These are phyloP conservation scores for Thunnus maccoyii DNA, from an alignment of 2,113 vertebrate species.

Conservation along the genomic window DNA sequence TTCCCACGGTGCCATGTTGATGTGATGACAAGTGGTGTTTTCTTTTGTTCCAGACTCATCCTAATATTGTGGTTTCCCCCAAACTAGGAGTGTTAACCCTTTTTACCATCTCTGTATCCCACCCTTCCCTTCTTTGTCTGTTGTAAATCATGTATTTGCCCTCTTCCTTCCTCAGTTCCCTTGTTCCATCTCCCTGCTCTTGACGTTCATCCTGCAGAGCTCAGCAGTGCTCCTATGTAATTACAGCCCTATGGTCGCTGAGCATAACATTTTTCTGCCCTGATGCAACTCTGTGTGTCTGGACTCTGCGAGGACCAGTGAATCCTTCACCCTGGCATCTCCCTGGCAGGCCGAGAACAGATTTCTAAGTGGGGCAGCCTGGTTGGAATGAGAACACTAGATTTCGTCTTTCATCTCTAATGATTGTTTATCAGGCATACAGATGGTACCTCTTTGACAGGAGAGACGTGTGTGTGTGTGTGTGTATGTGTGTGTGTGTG, in stretches of 20 bases:
- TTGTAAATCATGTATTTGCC: constrained; percentile 41
- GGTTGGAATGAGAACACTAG: background rate
- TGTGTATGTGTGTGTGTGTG: background rate
- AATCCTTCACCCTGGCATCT: constrained; percentile 67
- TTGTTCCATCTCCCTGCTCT: constrained; percentile 56
- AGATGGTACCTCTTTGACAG: background rate
- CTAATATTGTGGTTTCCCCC: background rate
- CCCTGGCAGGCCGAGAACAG: constrained; percentile 21
- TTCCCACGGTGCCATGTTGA: background rate
- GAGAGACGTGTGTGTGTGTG: background rate
- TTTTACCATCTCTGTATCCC: background rate
- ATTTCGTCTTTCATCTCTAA: background rate
- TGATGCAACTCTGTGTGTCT: constrained; percentile 80
- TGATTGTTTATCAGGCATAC: background rate
- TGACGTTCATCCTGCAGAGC: constrained; percentile 81
- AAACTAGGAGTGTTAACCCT: background rate
- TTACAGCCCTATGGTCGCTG: constrained; percentile 84
- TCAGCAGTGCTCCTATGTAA: constrained; percentile 86
- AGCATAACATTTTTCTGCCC: constrained; percentile 83
- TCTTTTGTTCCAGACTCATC: background rate
- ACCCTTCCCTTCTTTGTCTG: background rate
- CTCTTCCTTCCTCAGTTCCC: constrained; percentile 22
- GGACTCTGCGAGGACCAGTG: constrained; percentile 66
- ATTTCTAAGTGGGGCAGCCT: constrained; percentile 19
- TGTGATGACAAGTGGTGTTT: background rate